These are phyloP conservation scores for Andricus grossulariae DNA, from an alignment of 1,140 invertebrate species.

Conservation along the genomic window DNA sequence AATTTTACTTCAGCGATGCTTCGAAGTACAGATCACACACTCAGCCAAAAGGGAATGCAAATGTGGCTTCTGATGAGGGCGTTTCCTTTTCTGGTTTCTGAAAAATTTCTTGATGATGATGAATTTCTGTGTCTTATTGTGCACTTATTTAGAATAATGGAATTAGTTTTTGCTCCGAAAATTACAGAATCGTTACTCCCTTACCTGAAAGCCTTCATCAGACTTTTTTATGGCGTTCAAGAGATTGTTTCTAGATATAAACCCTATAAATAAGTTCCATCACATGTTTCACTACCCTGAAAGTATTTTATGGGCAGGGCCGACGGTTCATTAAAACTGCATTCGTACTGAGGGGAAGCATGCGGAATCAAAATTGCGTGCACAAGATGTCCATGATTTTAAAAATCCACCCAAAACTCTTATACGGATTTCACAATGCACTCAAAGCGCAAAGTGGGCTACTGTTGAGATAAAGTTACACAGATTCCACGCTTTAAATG, in stretches of 20 bases:
- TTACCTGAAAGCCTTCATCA: constrained; percentile 33
- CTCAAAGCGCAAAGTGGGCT: constrained; percentile 33
- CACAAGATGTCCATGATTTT: constrained; percentile 35
- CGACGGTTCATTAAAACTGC: constrained; percentile 14
- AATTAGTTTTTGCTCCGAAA: constrained; percentile 37
- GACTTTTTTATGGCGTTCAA: constrained; percentile 33
- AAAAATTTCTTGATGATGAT: constrained; percentile 9
- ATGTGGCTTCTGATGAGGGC: constrained; percentile 46
- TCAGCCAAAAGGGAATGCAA: constrained; percentile 55
- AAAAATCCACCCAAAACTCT: constrained; percentile 39
- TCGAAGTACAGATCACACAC: constrained; percentile 37
- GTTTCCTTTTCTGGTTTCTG: constrained; percentile 46
- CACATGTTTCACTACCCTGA: constrained; percentile 38
- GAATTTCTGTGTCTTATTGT: constrained; percentile 3
- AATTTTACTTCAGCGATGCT: constrained; percentile 47
- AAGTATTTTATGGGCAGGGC: constrained; percentile 36
- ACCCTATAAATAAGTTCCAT: constrained; percentile 39
- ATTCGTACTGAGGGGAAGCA: constrained; percentile 32
- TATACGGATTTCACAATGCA: constrained; percentile 31
- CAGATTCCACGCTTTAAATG: background rate
- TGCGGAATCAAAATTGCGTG: constrained; percentile 14
- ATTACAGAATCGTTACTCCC: constrained; percentile 24
- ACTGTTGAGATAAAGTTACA: constrained; percentile 21
- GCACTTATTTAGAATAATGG: background rate
- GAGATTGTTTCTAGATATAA: constrained; percentile 33